These are phyloP conservation scores for Bruchidius siliquastri DNA, from an alignment of 2,888 invertebrate species.

Conservation along the genomic window DNA sequence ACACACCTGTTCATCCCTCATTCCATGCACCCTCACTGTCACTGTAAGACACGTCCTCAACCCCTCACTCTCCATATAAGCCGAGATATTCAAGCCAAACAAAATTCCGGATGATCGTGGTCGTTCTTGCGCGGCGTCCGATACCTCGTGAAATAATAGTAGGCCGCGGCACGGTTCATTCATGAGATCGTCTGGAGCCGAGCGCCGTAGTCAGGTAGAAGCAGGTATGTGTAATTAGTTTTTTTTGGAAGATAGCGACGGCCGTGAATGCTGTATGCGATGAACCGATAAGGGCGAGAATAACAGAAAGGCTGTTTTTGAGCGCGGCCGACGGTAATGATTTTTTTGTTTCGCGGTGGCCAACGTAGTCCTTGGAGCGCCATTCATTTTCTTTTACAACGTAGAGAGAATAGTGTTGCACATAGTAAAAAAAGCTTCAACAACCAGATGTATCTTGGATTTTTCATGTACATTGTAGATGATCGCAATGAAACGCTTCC, in stretches of 20 bases:
- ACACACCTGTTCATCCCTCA: conserved; percentile 9
- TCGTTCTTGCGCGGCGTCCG: background rate
- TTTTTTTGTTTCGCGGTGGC: conserved; percentile 13
- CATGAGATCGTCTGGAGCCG: conserved; percentile 37
- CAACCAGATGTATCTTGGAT: no score
- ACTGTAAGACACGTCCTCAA: conserved; percentile 35
- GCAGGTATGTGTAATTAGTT: conserved; percentile 46
- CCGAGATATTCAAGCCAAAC: background rate
- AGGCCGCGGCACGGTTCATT: conserved; percentile 39
- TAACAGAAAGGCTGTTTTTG: conserved; percentile 27
- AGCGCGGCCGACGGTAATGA: conserved; percentile 25
- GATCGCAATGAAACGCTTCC: no score
- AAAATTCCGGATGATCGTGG: background rate
- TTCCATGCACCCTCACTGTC: conserved; percentile 30
- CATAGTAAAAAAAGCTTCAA: no score
- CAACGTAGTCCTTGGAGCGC: conserved; percentile 7
- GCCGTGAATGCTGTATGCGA: conserved; percentile 23
- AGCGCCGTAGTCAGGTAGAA: conserved; percentile 38
- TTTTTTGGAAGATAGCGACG: conserved; percentile 25
- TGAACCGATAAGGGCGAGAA: conserved; percentile 29
- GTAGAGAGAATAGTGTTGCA: no score
- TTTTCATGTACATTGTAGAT: no score
- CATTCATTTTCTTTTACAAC: conserved; percentile 2
- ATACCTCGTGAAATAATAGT: conserved; percentile 34
- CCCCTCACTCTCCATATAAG: conserved; percentile 26